Percentiles rank a stretch among this genome's conserved stretches.
Evolutionary conservation across 53 echinoderm and acorn worm genomes (phyloP).

Genomic region (Henricia sp.): DNA sequence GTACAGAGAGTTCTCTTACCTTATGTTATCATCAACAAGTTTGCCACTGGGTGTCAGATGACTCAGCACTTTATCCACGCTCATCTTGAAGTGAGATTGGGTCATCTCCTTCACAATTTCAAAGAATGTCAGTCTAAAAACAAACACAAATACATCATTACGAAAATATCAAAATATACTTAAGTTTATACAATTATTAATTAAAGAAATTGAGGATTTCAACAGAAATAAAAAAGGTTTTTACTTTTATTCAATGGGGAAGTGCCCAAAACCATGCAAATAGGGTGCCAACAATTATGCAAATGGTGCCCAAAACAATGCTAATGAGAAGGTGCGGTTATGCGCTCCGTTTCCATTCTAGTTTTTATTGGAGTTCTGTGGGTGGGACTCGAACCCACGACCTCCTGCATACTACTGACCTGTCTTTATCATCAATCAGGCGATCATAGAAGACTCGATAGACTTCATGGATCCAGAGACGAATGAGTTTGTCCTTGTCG

Average conservation of each 20-base stretch:
- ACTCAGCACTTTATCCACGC: slow-evolving; percentile 97
- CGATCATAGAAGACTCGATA: slow-evolving; percentile 87
- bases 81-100: slow-evolving; percentile 95
- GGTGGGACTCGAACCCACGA: too few species aligned
- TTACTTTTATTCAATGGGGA: too few species aligned
- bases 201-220: too few species aligned
- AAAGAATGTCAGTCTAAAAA: slow-evolving; percentile 91
- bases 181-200: background rate
- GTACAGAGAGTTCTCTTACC: slow-evolving; percentile 62
- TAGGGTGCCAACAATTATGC: too few species aligned
- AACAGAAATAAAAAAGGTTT: too few species aligned
- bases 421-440: slow-evolving; percentile 71
- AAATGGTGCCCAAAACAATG: too few species aligned
- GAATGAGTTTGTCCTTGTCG: slow-evolving; percentile 96
- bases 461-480: slow-evolving; percentile 99
- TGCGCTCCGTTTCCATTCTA: too few species aligned
- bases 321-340: too few species aligned
- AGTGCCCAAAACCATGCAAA: too few species aligned
- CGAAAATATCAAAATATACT: background rate
- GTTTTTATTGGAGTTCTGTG: too few species aligned
- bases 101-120: slow-evolving; percentile 97
- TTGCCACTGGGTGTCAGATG: slow-evolving; percentile 96
- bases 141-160: background rate
- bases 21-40: slow-evolving; percentile 94
- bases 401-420: too few species aligned